phyloP scores from a whole-genome alignment of 2,113 vertebrate species.

The Agelaius phoeniceus region DNA sequence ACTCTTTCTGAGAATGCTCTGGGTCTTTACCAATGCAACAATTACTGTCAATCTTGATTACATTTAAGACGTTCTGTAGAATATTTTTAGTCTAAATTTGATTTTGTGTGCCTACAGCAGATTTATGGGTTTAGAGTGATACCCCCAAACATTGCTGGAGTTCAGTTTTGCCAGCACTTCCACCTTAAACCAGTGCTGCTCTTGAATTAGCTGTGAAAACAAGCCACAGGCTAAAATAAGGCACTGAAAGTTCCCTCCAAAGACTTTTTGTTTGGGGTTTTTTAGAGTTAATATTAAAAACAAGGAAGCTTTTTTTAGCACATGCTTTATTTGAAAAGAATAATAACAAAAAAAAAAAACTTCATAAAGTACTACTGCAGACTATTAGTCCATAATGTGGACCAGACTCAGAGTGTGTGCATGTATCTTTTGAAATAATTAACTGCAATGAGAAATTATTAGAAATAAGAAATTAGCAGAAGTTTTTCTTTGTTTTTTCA shows the following conservation, averaged over 20 bases:
- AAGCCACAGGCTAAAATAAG: background rate
- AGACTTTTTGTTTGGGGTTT: background rate
- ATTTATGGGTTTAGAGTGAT: background rate
- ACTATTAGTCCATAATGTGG: background rate
- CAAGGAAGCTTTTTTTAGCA: constrained; percentile 1
- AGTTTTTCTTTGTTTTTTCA: background rate
- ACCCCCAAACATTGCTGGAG: background rate
- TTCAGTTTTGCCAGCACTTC: background rate
- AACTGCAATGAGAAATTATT: background rate
- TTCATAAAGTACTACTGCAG: background rate
- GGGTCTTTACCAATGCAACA: background rate
- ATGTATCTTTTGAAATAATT: background rate
- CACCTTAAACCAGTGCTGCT: background rate
- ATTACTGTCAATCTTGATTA: background rate
- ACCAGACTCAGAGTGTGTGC: background rate
- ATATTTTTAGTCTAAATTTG: background rate
- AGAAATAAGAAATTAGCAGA: background rate
- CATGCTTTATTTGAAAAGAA: background rate
- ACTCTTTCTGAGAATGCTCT: background rate
- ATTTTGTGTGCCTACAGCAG: background rate
- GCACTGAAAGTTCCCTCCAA: background rate
- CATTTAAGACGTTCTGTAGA: background rate
- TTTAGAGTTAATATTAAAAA: background rate
- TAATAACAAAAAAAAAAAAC: background rate
- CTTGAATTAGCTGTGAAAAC: constrained; percentile 30